Evolutionary conservation across 2,113 vertebrate genomes (phyloP), one percentile per base, ranked within the genome.

Genomic region (Hydrolagus affinis): DNA sequence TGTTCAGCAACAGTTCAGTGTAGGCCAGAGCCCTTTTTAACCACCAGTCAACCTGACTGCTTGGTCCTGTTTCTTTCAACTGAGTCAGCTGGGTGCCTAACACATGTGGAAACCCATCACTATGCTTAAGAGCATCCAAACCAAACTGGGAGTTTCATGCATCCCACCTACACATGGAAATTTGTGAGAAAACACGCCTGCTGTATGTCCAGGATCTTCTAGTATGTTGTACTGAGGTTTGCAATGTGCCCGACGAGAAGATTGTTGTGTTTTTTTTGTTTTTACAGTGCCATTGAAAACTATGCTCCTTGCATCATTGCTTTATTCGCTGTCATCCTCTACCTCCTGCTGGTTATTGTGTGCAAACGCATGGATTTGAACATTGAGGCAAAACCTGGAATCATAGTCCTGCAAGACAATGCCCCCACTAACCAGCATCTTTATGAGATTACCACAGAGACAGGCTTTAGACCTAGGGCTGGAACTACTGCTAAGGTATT

Each of bases 391-490:
- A 91, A 89, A 73, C 44, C 8, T 4, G 91, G 88, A 0, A 87
- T 86, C 23, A 89, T 94, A 85, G 89, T 91, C 44, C 90, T 95
- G 4, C 88, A 91, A n/a, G 95, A 94, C 87, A 93, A 89, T 76
- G 60, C 85, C 11, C 88, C 86, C 0, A 85, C 76, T 10, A 89
- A 93, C 85, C 89, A 80, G 1, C 89, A 91, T 70, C 87, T 92
- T 1, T 96, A 95, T 8, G 88, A 90, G 0, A 89, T 96, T 0
- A 92, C 93, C 0, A 64, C 95, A n/a, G 90, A 94, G 90, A 95
- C 95, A 0, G 93, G 94, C 60, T 91, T 94, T 86, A 89, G 92
- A 85, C 90, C 95, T 17, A 91, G 91, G 0, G 86, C 91, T 68
- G 74, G 2, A 11, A 90, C 94, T 87, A 94, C 90, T 10, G 92